phyloP scores from a whole-genome alignment of 2,113 vertebrate species.

The Redunca redunca region DNA sequence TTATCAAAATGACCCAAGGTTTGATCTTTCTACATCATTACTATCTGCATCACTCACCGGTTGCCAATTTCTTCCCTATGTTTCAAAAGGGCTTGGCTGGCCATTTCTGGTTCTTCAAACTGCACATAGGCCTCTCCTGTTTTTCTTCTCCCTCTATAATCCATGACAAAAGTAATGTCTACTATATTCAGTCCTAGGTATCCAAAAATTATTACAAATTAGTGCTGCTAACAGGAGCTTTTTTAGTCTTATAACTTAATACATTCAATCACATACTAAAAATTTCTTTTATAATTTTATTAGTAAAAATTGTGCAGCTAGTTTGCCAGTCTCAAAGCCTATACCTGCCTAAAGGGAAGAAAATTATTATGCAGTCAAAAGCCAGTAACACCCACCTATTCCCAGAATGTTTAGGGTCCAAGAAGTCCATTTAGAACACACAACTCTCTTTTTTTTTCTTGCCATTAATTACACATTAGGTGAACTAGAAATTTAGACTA shows the following conservation, averaged over 20 bases:
- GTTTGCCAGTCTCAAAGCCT: background rate
- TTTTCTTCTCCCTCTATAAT: conserved; percentile 83
- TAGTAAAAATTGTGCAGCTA: background rate
- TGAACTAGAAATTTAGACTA: background rate
- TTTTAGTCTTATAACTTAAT: background rate
- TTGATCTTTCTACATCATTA: background rate
- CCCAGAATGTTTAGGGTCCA: background rate
- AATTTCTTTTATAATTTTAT: background rate
- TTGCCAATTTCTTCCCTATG: conserved; percentile 88
- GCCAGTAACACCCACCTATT: background rate
- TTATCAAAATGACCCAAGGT: background rate
- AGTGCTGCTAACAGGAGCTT: background rate
- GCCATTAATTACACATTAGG: background rate
- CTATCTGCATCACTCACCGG: conserved; percentile 79
- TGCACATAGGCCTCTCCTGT: conserved; percentile 91
- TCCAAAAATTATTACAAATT: background rate
- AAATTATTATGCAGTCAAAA: background rate
- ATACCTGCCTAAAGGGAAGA: background rate
- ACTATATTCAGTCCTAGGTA: conserved; percentile 81
- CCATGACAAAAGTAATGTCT: conserved; percentile 81
- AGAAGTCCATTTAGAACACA: background rate
- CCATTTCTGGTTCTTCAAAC: conserved; percentile 87
- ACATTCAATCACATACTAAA: background rate
- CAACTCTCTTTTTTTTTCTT: background rate
- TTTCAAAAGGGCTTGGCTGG: conserved; percentile 84